Base-by-base conservation (phyloP, 2,113 vertebrate species). In the Phalacrocorax aristotelis region DNA sequence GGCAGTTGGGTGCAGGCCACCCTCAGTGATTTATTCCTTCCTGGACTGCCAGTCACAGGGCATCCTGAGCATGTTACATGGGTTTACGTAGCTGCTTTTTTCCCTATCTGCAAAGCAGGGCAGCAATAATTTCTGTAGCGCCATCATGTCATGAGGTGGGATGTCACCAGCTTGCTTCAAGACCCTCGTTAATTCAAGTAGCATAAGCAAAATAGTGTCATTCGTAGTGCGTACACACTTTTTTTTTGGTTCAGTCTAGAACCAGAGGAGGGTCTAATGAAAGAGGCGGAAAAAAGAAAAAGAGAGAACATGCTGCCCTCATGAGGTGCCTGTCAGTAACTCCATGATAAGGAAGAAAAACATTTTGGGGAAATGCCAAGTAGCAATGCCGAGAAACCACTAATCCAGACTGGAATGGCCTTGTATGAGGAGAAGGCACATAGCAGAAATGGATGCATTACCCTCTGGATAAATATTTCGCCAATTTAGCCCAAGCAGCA, bases 271-370 rank as follows among this genome's bases (percentile, higher is more conserved):
- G 6, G 8, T 51, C 12, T 60, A 17, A 44, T 1, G 17, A 27
- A 61, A 32, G 30, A 29, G 7, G 15, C 5, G 49, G 14, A 15
- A 51, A 75, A 46, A 75, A 26, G 18, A 66, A 71, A 57, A 19
- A 36, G 18, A 58, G 64, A 60, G 75, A 40, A 49, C 4, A 1
- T 96, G 75, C 95, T 96, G 96, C 93, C 96, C 90, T 79, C 96
- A 8, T 36, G 85, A 91, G 96, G 90, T 74, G 44, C 10, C 15
- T 48, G 15, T 10, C 21, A 44, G 77, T 12, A 92, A 65, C 32
- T 68, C 23, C 68, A 49, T 2, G 8, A 20, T 6, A 34, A 46
- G 7, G 7, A 61, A 51, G 6, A 20, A 9, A 14, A 32, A 22
- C 8, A 15, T 64, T 64, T 60, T 68, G 61, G 66, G 61, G 61